These are phyloP conservation scores for Stictocephala bisonia DNA, from an alignment of 2,888 invertebrate species.

Conservation along the genomic window DNA sequence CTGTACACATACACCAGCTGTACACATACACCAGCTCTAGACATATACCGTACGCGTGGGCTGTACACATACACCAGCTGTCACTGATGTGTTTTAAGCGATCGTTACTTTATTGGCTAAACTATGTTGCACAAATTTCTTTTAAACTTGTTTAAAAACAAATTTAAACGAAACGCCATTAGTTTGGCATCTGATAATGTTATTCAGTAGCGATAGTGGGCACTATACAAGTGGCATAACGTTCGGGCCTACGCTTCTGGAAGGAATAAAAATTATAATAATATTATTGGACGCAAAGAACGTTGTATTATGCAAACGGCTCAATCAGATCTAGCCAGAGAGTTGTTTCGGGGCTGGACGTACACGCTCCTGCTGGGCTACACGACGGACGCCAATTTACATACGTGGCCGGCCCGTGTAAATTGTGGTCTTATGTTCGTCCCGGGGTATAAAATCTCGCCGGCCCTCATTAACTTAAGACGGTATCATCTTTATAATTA, in stretches of 20 bases:
- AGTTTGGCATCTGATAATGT: neutral
- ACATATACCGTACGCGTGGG: no score
- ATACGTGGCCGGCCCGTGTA: neutral
- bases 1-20: no score
- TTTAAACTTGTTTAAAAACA: no score
- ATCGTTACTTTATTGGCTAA: no score
- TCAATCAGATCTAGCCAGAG: conserved; percentile 14
- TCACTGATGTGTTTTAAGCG: no score
- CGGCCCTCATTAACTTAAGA: conserved; percentile 4
- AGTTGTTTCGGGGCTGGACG: no score
- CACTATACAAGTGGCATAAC: neutral
- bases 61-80: no score
- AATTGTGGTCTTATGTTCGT: neutral
- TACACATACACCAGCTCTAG: no score
- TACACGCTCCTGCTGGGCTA: no score
- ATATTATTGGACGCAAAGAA: conserved; percentile 25
- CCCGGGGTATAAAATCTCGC: neutral
- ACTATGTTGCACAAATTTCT: no score
- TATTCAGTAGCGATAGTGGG: conserved; percentile 23
- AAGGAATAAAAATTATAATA: conserved; percentile 30
- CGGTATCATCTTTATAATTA: conserved; percentile 31
- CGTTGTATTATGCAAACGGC: conserved; percentile 38
- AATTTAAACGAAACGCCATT: no score
- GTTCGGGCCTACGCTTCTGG: conserved; percentile 20
- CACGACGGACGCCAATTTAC: neutral